Evolutionary conservation across 2,888 invertebrate species (phyloP).

Genomic region (Epistrophella euchroma): DNA sequence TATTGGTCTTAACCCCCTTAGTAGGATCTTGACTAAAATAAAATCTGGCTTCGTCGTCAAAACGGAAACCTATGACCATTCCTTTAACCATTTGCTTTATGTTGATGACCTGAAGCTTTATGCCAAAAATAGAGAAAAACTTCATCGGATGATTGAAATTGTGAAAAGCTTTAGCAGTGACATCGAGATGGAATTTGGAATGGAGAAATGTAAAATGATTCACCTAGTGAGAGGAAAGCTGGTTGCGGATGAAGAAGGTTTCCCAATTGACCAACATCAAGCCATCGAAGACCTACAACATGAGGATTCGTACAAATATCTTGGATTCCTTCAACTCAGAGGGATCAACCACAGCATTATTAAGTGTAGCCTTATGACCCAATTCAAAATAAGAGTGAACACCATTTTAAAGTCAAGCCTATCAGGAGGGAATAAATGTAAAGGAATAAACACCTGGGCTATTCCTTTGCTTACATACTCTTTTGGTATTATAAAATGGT

Average conservation of each 20-base stretch:
- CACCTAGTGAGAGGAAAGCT: no score
- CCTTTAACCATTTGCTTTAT: constrained; percentile 17
- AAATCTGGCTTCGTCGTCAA: constrained; percentile 21
- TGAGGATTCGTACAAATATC: constrained; percentile 34
- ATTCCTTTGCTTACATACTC: constrained; percentile 39
- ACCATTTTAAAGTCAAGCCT: constrained; percentile 28
- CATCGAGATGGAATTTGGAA: constrained; percentile 2
- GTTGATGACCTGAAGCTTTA: constrained; percentile 13
- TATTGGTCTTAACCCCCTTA: constrained; percentile 15
- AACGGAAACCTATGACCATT: neutral
- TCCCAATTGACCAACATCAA: neutral
- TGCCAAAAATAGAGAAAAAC: constrained; percentile 32
- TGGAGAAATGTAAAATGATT: no score
- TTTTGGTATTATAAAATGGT: constrained; percentile 37
- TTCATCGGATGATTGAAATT: neutral
- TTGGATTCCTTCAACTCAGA: constrained; percentile 39
- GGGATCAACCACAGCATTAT: constrained; percentile 16
- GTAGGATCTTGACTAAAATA: neutral
- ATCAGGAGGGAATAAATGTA: constrained; percentile 26
- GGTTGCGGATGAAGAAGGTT: no score
- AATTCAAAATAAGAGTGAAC: neutral
- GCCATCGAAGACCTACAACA: constrained; percentile 19
- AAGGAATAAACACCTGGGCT: constrained; percentile 46
- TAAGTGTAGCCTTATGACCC: no score
- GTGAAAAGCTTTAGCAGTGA: constrained; percentile 3